These are phyloP conservation scores for Prunella himalayana DNA, from an alignment of 2,113 vertebrate genomes.

Conservation along the genomic window DNA sequence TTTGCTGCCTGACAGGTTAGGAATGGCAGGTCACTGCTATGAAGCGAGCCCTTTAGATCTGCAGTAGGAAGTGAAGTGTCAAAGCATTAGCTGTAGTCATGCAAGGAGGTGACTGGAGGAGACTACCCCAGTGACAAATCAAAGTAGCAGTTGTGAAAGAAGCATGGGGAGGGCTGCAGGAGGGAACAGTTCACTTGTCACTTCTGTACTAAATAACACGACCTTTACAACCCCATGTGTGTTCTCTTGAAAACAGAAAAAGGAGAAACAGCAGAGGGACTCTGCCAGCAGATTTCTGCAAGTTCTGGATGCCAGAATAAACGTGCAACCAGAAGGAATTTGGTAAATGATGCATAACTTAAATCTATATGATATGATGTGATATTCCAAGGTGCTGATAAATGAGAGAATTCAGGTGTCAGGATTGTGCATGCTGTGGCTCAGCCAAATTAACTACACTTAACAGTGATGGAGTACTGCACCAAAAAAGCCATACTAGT, in stretches of 20 bases:
- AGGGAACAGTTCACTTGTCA: neutral
- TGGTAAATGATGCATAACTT: neutral
- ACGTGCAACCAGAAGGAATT: neutral
- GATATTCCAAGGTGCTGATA: neutral
- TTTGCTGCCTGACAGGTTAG: neutral
- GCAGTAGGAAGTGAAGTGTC: neutral
- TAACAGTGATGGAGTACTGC: neutral
- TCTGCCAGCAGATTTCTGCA: neutral
- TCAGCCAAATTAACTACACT: neutral
- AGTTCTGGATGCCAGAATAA: neutral
- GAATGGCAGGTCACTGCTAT: neutral
- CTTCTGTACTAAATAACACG: neutral
- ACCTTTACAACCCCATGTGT: neutral
- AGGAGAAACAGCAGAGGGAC: neutral
- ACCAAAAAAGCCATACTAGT: neutral
- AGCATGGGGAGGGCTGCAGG: neutral
- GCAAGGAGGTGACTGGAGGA: neutral
- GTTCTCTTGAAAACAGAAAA: neutral
- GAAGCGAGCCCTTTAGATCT: neutral
- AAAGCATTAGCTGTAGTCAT: neutral
- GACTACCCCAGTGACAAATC: neutral
- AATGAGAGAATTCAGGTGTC: neutral
- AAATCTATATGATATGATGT: fast-evolving
- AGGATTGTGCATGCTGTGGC: neutral
- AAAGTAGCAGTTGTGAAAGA: neutral